Evolutionary conservation across 2,888 invertebrate species (phyloP), one percentile per base, ranked within the genome.

Genomic region (Eucriotettix oculatus): DNA sequence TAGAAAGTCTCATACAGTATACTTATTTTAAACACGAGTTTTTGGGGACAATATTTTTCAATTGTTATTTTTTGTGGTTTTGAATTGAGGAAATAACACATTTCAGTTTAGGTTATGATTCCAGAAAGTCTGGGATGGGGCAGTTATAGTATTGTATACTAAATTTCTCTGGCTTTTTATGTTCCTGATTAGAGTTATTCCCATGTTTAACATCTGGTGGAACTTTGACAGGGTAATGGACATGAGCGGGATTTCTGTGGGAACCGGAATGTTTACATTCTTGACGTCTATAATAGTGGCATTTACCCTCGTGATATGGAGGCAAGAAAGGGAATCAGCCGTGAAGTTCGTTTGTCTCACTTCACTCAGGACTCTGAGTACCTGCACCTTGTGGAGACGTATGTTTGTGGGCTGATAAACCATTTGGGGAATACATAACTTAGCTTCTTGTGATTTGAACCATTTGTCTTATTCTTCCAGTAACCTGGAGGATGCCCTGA

Each of bases 241-340:
- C 87, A 93, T 71, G 86, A 87, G 69, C 78, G 81, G 14, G 93
- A 94, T 72, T 92, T 92, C 70, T 77, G 82, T 60, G 78, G 80
- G 57, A 81, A 85, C 54, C 72, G 76, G 0, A 79, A 80, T 66
- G 86, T 93, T n/a, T 93, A 86, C 69, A 92, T 93, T 64, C 75
- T 94, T 77, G 93, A 94, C 70, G 84, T 90, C 72, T 93, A 88
- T 72, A 93, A 93, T 73, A 78, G 79, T 54, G 73, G 79, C 59
- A 90, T 93, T 65, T 93, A 90, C 71, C 93, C 93, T 0, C 78
- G 77, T 62, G 93, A 93, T 72, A 76, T 78, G 58, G 72, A 73
- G 60, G 92, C 91, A 1, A 89, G 88, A 74, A 75, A 74, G 58
- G 83, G 83, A 12, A 90, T 91, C 58, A 76, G 79, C 10, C 79